A percentile compares a stretch with the other conserved stretches of the same genome.
Evolutionary conservation across 1,140 invertebrate species (phyloP).

Genomic region (Elysia chlorotica): DNA sequence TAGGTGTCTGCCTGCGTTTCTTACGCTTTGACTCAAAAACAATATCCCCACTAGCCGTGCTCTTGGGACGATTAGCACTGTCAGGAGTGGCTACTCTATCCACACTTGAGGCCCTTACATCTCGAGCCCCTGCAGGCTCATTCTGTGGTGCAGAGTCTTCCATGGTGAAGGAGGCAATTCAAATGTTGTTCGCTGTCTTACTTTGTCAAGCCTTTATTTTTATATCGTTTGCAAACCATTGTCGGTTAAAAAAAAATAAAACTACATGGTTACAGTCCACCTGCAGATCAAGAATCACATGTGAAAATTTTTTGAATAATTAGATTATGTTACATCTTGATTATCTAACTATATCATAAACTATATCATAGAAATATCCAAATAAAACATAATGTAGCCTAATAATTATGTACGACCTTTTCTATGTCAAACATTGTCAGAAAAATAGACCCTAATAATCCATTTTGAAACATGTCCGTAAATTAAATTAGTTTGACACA

Average conservation of each 20-base stretch:
- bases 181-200: no score
- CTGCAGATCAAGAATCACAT: no score
- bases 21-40: conserved; percentile 29
- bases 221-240: neutral
- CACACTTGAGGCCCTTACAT: neutral
- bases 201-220: neutral
- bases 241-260: neutral
- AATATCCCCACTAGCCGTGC: conserved; percentile 32
- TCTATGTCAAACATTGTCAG: no score
- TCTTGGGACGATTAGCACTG: conserved; percentile 26
- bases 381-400: no score
- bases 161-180: neutral
- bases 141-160: neutral
- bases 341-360: no score
- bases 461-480: no score
- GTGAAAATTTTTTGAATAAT: no score
- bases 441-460: no score
- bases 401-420: no score
- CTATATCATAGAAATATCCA: no score
- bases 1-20: conserved; percentile 10
- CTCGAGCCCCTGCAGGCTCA: neutral
- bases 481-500: no score
- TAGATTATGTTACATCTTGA: no score
- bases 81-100: conserved; percentile 18
- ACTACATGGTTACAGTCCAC: neutral